Evolutionary conservation across 2,113 vertebrate genomes (phyloP).

Genomic region (Tenrec ecaudatus): DNA sequence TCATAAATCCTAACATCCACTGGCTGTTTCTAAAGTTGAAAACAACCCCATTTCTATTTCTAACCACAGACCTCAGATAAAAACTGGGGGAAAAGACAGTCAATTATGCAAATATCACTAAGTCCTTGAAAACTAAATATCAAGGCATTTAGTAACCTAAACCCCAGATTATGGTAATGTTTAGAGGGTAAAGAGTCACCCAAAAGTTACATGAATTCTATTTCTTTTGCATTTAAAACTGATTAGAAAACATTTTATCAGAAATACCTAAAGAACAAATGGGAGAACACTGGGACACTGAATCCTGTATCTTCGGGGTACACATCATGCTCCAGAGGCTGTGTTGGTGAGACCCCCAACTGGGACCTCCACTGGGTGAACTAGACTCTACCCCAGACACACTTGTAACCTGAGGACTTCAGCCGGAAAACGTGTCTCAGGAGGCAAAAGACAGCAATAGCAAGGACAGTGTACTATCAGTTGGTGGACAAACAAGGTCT

Average conservation of each 20-base stretch:
- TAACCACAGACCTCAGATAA: background rate
- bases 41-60: background rate
- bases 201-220: background rate
- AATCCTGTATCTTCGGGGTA: too few relatives aligned
- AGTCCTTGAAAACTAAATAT: conserved; percentile 7
- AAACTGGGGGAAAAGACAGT: background rate
- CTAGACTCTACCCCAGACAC: too few relatives aligned
- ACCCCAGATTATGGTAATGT: background rate
- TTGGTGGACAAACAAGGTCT: too few relatives aligned
- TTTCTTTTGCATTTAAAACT: background rate
- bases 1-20: background rate
- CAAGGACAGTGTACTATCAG: too few relatives aligned
- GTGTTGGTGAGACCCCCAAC: too few relatives aligned
- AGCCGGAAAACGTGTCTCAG: too few relatives aligned
- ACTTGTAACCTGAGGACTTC: too few relatives aligned
- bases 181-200: background rate
- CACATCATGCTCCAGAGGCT: too few relatives aligned
- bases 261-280: background rate
- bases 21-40: background rate
- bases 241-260: background rate
- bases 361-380: too few relatives aligned
- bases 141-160: background rate
- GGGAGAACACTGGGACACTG: too few relatives aligned
- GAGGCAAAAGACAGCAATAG: too few relatives aligned
- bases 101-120: background rate